Conservation (phyloP, 2,888 invertebrate species). For the Nemotelus nigrinus region DNA sequence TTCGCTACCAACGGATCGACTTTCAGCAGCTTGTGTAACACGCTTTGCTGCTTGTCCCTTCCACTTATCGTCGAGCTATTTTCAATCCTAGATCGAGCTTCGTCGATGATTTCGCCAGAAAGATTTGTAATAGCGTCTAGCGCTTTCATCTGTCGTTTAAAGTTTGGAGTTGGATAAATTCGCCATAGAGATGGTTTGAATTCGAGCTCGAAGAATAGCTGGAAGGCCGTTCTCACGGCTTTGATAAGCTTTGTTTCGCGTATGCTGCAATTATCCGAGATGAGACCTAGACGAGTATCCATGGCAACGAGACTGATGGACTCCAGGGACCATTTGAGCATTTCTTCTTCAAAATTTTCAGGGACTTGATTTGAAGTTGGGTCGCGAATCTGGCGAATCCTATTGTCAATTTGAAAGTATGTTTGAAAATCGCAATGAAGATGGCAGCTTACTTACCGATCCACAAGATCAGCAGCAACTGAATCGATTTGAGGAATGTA, state of each 20-base stretch:
- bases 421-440: neutral
- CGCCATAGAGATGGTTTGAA: constrained; percentile 60
- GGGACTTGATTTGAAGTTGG: constrained; percentile 54
- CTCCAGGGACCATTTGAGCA: constrained; percentile 71
- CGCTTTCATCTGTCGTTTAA: constrained; percentile 56
- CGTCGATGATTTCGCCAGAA: constrained; percentile 61
- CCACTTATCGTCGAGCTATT: constrained; percentile 1
- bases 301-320: constrained; percentile 64
- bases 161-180: constrained; percentile 57
- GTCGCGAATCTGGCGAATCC: constrained; percentile 55
- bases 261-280: constrained; percentile 46
- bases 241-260: constrained; percentile 55
- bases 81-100: constrained; percentile 57
- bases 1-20: constrained; percentile 72
- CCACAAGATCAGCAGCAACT: constrained; percentile 58
- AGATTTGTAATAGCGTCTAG: constrained; percentile 59
- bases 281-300: constrained; percentile 59
- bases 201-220: constrained; percentile 58
- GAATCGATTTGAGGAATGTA: constrained; percentile 57
- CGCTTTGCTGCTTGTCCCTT: constrained; percentile 68
- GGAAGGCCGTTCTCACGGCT: constrained; percentile 56
- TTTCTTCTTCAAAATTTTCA: constrained; percentile 65
- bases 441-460: constrained; percentile 53
- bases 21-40: constrained; percentile 72
- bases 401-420: constrained; percentile 42